These are phyloP conservation scores for Mactra quadrangularis DNA, from an alignment of 1,140 invertebrate genomes.

Conservation along the genomic window DNA sequence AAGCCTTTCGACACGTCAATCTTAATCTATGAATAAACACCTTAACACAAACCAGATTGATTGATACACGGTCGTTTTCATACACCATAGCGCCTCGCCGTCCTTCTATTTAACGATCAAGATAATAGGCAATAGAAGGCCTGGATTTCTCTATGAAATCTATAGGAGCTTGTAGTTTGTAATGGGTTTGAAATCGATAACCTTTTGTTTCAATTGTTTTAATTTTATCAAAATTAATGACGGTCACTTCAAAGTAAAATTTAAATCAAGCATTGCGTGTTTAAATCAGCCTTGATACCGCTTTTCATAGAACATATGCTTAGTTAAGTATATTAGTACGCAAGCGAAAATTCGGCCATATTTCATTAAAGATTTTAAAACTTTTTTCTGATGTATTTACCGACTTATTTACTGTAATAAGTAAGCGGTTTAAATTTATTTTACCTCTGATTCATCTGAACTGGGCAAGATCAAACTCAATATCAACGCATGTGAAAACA, in stretches of 20 bases:
- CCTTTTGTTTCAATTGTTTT: background rate
- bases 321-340: no score
- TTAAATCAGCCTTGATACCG: background rate
- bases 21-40: constrained; percentile 64
- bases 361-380: no score
- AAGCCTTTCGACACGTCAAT: constrained; percentile 64
- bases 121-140: constrained; percentile 7
- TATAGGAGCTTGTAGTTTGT: background rate
- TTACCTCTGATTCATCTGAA: no score
- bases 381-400: no score
- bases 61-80: constrained; percentile 52
- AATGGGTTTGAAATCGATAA: background rate
- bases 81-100: constrained; percentile 36
- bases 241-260: constrained; percentile 5
- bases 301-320: no score
- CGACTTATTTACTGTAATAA: no score
- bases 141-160: background rate
- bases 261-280: constrained; percentile 2
- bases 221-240: background rate
- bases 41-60: constrained; percentile 63
- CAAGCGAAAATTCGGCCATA: no score
- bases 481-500: no score
- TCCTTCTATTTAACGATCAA: constrained; percentile 2
- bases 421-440: no score
- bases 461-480: no score